Conservation (phyloP, 2,888 invertebrate species). For the Torymus aiolomorphi region DNA sequence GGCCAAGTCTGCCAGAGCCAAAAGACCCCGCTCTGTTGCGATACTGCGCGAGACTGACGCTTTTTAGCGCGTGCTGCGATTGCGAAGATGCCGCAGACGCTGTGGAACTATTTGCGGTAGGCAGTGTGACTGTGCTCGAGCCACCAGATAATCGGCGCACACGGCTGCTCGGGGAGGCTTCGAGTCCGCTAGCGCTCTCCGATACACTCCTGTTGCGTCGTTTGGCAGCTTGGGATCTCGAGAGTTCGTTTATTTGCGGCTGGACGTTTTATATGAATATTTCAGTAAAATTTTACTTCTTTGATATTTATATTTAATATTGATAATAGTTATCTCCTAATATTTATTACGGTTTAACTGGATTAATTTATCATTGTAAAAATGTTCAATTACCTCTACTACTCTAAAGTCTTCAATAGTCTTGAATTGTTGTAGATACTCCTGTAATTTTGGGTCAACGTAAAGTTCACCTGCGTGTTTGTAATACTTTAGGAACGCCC, state of each 20-base stretch:
- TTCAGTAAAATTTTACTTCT: not conserved
- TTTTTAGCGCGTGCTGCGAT: slow-evolving; percentile 64
- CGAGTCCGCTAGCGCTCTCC: slow-evolving; percentile 78
- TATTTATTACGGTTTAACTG: not conserved
- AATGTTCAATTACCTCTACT: slow-evolving; percentile 78
- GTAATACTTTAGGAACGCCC: slow-evolving; percentile 99
- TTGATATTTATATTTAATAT: not conserved
- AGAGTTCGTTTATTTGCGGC: slow-evolving; percentile 81
- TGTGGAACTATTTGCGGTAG: slow-evolving; percentile 58
- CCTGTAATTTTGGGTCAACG: slow-evolving; percentile 85
- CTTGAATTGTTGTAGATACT: slow-evolving; percentile 87
- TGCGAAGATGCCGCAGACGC: slow-evolving; percentile 43
- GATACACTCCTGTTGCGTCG: slow-evolving; percentile 82
- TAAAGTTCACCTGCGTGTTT: slow-evolving; percentile 86
- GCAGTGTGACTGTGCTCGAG: slow-evolving; percentile 69
- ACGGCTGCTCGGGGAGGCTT: slow-evolving; percentile 67
- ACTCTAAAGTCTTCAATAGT: slow-evolving; percentile 93
- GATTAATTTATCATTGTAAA: too few relatives aligned
- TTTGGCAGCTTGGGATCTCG: slow-evolving; percentile 76
- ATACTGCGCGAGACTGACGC: slow-evolving; percentile 68
- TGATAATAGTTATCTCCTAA: slow-evolving; percentile 38
- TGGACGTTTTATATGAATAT: slow-evolving; percentile 69
- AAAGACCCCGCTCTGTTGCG: slow-evolving; percentile 72
- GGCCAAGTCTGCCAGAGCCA: slow-evolving; percentile 70
- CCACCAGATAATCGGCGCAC: slow-evolving; percentile 73